Conservation (phyloP, 2,888 invertebrate genomes). For the Pristionchus maxplancki region DNA sequence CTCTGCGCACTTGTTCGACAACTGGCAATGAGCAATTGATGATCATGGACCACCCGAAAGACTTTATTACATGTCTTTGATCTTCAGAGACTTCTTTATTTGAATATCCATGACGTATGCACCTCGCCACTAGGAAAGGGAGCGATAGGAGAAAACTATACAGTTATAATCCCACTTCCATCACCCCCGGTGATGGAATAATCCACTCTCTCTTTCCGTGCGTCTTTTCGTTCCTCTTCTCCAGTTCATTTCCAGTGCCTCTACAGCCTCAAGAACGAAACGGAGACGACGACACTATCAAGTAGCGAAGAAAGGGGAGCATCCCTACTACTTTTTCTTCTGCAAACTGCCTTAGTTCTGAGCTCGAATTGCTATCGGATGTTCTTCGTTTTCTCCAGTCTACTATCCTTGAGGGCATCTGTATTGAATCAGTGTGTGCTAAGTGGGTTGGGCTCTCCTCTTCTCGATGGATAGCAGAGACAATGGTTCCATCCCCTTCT, state of each 20-base stretch:
- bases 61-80: background rate
- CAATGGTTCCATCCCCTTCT: background rate
- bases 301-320: background rate
- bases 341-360: background rate
- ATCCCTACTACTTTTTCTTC: background rate
- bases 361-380: background rate
- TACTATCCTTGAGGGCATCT: background rate
- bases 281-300: background rate
- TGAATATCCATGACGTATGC: too few relatives aligned
- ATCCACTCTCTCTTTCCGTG: background rate
- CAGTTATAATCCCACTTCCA: background rate
- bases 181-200: background rate
- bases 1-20: slow-evolving; percentile 4
- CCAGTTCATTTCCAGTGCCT: background rate
- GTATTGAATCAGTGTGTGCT: slow-evolving; percentile 34
- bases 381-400: background rate
- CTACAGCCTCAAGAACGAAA: background rate
- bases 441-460: slow-evolving; percentile 3
- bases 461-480: background rate
- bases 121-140: too few relatives aligned
- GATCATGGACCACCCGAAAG: background rate
- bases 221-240: background rate
- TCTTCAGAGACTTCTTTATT: background rate
- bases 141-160: background rate
- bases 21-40: background rate